Conservation (phyloP, 2,113 vertebrate genomes). For the Microtus ochrogaster region DNA sequence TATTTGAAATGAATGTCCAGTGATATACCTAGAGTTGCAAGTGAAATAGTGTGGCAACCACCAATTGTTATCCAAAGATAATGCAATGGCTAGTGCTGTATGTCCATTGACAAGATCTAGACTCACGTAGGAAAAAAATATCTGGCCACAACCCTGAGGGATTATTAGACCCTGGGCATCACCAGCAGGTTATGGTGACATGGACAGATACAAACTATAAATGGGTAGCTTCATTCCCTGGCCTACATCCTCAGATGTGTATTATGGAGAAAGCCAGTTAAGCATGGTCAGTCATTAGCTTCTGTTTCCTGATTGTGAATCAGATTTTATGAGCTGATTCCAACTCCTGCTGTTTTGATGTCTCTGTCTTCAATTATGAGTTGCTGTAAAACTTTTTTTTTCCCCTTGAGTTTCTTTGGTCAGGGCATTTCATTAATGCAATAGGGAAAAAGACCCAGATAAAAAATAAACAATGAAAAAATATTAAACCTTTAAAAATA, state of each 20-base stretch:
- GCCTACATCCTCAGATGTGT: rapidly evolving
- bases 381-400: background rate
- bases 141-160: rapidly evolving
- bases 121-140: no score
- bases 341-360: background rate
- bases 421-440: background rate
- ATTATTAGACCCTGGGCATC: background rate
- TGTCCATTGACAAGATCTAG: background rate
- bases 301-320: background rate
- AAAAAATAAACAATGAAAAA: background rate
- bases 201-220: background rate
- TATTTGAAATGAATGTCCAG: background rate
- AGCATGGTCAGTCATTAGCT: background rate
- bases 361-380: background rate
- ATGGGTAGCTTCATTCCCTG: no score
- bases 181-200: no score
- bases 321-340: background rate
- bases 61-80: background rate
- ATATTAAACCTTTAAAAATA: background rate
- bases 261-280: background rate
- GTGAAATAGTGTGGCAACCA: background rate
- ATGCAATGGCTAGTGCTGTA: background rate
- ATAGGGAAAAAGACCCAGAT: background rate
- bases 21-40: background rate
- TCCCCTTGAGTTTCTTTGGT: background rate